A percentile compares a stretch with the other conserved stretches of the same genome.
Conservation (phyloP, 2,797 vertebrate species). For the Hypotaenidia okinawae region DNA sequence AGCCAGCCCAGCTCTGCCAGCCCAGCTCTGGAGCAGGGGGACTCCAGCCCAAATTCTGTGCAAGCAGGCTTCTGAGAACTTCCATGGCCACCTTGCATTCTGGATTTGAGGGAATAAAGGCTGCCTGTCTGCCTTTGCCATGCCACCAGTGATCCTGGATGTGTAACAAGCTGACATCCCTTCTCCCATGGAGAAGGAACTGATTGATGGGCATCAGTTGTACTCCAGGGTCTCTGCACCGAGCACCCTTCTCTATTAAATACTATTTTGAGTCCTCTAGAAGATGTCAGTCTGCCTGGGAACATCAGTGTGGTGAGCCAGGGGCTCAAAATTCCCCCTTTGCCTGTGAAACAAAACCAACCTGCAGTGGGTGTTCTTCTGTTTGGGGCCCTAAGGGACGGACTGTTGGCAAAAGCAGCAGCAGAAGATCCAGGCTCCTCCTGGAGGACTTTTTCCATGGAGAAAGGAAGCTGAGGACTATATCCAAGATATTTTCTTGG, state of each 20-base stretch:
- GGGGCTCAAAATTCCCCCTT: not conserved
- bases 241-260: not conserved
- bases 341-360: not conserved
- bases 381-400: not conserved
- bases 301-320: not conserved
- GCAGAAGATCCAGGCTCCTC: not conserved
- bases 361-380: not conserved
- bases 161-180: not conserved
- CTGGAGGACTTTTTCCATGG: not conserved
- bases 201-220: not conserved
- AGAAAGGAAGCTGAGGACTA: not conserved
- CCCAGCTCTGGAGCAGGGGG: no score
- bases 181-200: no score
- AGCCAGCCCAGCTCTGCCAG: no score
- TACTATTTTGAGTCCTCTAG: not conserved
- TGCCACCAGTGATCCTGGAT: not conserved
- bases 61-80: not conserved
- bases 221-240: not conserved
- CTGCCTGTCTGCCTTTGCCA: not conserved
- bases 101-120: not conserved
- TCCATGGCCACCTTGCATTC: not conserved
- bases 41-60: no score
- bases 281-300: not conserved
- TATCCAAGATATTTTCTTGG: not conserved
- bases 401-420: not conserved